A percentile compares a stretch with the other conserved stretches of the same genome.
Evolutionary conservation across 2,113 vertebrate species (phyloP).

Genomic region (Amazona guildingii): DNA sequence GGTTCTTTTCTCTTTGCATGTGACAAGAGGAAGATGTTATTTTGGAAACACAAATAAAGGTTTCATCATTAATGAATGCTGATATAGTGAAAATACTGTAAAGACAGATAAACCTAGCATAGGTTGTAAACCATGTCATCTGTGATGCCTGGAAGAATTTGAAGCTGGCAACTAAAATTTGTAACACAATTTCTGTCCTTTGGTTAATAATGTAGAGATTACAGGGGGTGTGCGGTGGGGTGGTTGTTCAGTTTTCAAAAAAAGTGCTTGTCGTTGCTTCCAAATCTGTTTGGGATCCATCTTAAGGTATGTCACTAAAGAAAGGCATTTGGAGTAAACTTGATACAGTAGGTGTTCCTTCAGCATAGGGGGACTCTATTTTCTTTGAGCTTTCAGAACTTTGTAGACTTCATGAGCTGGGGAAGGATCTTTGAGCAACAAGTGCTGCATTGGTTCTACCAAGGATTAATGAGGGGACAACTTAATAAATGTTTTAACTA

Average conservation of each 20-base stretch:
- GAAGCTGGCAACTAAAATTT: not conserved
- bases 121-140: not conserved
- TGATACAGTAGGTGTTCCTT: not conserved
- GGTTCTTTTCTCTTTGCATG: not conserved
- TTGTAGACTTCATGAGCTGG: not conserved
- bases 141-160: not conserved
- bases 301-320: not conserved
- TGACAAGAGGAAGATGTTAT: not conserved
- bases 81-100: not conserved
- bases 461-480: not conserved
- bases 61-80: not conserved
- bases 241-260: not conserved
- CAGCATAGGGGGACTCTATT: not conserved
- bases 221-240: rapidly evolving
- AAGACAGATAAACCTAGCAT: not conserved
- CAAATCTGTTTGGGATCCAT: not conserved
- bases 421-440: not conserved
- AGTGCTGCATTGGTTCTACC: not conserved
- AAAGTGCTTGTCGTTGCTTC: not conserved
- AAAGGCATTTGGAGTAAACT: not conserved
- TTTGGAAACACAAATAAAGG: not conserved
- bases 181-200: not conserved
- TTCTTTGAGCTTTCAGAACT: not conserved
- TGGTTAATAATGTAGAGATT: not conserved
- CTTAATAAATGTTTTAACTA: not conserved